phyloP scores from a whole-genome alignment of 2,888 invertebrate genomes.

The Stenurella melanura region DNA sequence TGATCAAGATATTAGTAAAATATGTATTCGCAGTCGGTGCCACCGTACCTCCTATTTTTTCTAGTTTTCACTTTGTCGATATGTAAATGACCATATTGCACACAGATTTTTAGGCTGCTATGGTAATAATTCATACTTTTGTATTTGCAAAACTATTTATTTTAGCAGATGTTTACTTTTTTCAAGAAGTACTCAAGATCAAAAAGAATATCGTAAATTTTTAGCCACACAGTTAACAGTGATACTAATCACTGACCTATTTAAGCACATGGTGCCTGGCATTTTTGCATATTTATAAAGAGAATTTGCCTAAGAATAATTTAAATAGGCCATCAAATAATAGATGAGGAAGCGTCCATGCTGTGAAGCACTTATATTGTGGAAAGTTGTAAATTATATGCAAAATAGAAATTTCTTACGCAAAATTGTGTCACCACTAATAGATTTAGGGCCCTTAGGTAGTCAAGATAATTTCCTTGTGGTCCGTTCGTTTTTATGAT shows the following conservation, averaged over 20 bases:
- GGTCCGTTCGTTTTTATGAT: conserved; percentile 45
- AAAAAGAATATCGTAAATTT: conserved; percentile 45
- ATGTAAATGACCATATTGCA: conserved; percentile 5
- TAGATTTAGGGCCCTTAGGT: conserved; percentile 49
- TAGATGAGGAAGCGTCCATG: conserved; percentile 54
- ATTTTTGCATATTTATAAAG: conserved; percentile 53
- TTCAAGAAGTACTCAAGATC: conserved; percentile 40
- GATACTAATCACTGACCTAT: conserved; percentile 58
- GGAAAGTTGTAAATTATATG: conserved; percentile 62
- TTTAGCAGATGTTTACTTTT: conserved; percentile 47
- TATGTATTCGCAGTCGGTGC: background rate
- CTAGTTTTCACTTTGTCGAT: background rate
- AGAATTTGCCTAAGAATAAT: conserved; percentile 43
- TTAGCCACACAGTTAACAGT: conserved; percentile 29
- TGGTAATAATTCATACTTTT: conserved; percentile 27
- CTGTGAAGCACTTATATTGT: conserved; percentile 57
- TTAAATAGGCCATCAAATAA: conserved; percentile 50
- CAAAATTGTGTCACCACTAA: conserved; percentile 59
- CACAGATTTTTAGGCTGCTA: background rate
- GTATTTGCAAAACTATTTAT: background rate
- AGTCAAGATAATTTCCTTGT: conserved; percentile 49
- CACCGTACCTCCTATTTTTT: background rate
- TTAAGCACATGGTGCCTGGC: conserved; percentile 56
- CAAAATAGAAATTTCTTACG: conserved; percentile 61
- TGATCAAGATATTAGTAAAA: background rate